Percentiles rank a stretch among this genome's conserved stretches.
These are phyloP conservation scores for Hirtodrosophila duncani DNA, from an alignment of 2,888 invertebrate species.

Conservation along the genomic window DNA sequence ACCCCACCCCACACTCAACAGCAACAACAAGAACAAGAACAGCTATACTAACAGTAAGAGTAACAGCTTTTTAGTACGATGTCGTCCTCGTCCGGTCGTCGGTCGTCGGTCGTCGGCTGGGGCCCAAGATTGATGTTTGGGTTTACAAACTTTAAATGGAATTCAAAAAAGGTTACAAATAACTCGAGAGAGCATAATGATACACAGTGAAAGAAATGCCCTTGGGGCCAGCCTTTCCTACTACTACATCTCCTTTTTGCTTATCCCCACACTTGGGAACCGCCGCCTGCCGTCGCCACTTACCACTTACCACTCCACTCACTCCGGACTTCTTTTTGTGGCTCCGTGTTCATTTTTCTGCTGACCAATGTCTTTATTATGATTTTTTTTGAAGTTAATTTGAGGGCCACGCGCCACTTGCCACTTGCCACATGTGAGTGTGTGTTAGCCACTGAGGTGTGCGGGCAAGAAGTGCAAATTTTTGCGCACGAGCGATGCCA, in stretches of 20 bases:
- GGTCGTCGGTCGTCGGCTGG: slow-evolving; percentile 34
- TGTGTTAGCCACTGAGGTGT: slow-evolving; percentile 23
- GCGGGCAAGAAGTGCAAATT: slow-evolving; percentile 53
- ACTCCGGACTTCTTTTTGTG: slow-evolving; percentile 21
- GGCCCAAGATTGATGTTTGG: slow-evolving; percentile 62
- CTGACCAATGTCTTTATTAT: slow-evolving; percentile 71
- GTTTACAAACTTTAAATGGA: slow-evolving; percentile 62
- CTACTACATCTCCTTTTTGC: neutral
- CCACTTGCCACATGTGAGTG: slow-evolving; percentile 24
- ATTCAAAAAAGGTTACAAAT: slow-evolving; percentile 50
- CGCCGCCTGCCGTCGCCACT: slow-evolving; percentile 1
- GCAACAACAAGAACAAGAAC: neutral
- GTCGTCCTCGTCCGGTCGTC: too few relatives aligned
- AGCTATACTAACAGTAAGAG: too few relatives aligned
- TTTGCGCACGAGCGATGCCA: slow-evolving; percentile 65
- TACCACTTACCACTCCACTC: slow-evolving; percentile 3
- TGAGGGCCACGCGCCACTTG: slow-evolving; percentile 48
- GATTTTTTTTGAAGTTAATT: slow-evolving; percentile 57
- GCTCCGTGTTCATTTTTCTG: slow-evolving; percentile 41
- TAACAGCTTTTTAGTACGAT: slow-evolving; percentile 45
- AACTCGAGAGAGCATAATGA: slow-evolving; percentile 42
- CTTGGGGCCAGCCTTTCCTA: neutral
- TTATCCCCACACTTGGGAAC: too few relatives aligned
- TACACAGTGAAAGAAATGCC: slow-evolving; percentile 29
- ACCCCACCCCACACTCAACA: neutral